Conservation (phyloP, 1,140 invertebrate species). For the Trichomalopsis sarcophagae region DNA sequence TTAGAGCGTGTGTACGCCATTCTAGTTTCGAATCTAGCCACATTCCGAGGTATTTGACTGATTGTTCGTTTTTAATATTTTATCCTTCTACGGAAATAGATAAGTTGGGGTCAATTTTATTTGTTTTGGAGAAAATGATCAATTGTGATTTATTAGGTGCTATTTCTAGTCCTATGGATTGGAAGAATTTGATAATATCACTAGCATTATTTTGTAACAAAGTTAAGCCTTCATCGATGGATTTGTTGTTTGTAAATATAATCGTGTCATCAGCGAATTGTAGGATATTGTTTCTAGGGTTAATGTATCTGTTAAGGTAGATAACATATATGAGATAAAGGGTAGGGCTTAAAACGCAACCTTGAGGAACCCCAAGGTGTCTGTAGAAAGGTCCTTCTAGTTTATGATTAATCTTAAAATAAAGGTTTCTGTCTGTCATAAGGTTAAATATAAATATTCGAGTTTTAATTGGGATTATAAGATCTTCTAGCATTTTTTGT, state of each 20-base stretch:
- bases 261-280: conserved; percentile 53
- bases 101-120: not conserved
- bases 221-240: not conserved
- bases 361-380: conserved; percentile 41
- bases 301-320: not conserved
- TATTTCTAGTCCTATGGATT: conserved; percentile 27
- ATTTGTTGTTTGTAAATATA: not conserved
- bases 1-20: conserved; percentile 46
- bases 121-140: not conserved
- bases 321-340: conserved; percentile 48
- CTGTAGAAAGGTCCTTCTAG: not conserved
- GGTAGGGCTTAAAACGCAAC: conserved; percentile 28
- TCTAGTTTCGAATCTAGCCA: conserved; percentile 43
- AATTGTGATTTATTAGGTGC: conserved; percentile 15
- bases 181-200: conserved; percentile 1
- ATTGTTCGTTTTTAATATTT: not conserved
- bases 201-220: not conserved
- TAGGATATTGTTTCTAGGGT: not conserved
- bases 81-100: no score
- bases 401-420: conserved; percentile 23
- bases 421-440: conserved; percentile 34
- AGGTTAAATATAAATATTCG: conserved; percentile 48
- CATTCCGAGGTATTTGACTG: conserved; percentile 50
- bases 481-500: not conserved
- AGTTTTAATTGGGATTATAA: conserved; percentile 23